Evolutionary conservation across 2,888 invertebrate species (phyloP).

Genomic region (Notodonta ziczac): DNA sequence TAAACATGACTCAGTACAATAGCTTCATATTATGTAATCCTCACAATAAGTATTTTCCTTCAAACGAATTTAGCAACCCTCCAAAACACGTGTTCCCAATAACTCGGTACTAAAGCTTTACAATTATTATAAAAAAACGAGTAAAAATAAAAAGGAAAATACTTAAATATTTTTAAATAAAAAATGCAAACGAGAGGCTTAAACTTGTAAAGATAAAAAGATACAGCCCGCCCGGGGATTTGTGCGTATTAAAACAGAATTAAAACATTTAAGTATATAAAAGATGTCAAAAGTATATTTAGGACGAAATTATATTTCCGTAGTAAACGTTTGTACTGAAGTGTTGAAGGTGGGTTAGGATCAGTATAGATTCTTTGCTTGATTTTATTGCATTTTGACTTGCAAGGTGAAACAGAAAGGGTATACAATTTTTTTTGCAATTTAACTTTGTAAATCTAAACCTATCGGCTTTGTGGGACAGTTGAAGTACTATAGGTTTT

Average conservation of each 20-base stretch:
- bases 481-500: too few species aligned
- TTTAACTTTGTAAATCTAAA: too few species aligned
- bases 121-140: slow-evolving; percentile 22
- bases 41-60: neutral
- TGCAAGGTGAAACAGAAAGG: too few species aligned
- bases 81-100: slow-evolving; percentile 4
- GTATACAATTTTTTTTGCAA: too few species aligned
- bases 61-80: neutral
- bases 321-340: neutral
- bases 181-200: slow-evolving; percentile 36
- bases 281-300: slow-evolving; percentile 30
- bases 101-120: slow-evolving; percentile 16
- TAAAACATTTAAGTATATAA: slow-evolving; percentile 8
- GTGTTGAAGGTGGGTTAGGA: neutral
- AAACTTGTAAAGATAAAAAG: slow-evolving; percentile 28
- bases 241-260: slow-evolving; percentile 24
- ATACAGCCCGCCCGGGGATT: slow-evolving; percentile 24
- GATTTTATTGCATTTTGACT: too few species aligned
- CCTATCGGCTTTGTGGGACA: too few species aligned
- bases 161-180: slow-evolving; percentile 27
- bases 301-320: slow-evolving; percentile 21
- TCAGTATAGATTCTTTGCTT: too few species aligned
- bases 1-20: neutral
- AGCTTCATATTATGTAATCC: neutral
- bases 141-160: slow-evolving; percentile 15